Evolutionary conservation across 2,888 invertebrate genomes (phyloP), one percentile per base, ranked within the genome.

Genomic region (Lycophotia porphyrea): DNA sequence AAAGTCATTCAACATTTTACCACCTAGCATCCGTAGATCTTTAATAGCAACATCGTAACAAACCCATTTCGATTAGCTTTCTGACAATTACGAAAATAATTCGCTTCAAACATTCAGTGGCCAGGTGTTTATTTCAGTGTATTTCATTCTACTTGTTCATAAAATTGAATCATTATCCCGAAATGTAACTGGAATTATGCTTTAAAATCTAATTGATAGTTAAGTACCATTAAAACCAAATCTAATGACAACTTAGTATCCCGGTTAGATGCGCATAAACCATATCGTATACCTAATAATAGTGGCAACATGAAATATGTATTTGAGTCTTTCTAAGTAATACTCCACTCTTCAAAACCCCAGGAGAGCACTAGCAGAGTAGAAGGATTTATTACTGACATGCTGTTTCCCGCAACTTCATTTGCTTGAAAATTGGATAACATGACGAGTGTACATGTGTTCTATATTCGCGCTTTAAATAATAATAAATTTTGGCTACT

Each of bases 381-480:
- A 47, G 31, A 42, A 65, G 31, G 63, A 82, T 84, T 84, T 76
- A 84, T 81, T 27, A 70, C 81, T 44, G 66, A 70, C 47, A 67
- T 60, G 47, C 34, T 65, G 63, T 52, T 74, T 52, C 34, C 39
- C 58, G 39, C 47, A 73, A 78, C 52, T 63, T 64, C 27, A 72
- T 65, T 34, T 34, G 42, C 36, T 76, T 60, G 52, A 31, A 80
- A 71, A 68, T 65, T 60, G 64, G 24, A 78, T 63, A 64, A 64
- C 55, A 67, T 55, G n/a, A 55, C n/a, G 60, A 58, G 36, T 34
- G 34, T 68, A 65, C 72, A 69, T 61, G 64, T 63, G 31, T 61
- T 78, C n/a, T 76, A 5, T 61, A 69, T 61, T 52, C 24, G 21
- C n/a, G 36, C 31, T 34, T 55, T 24, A 61, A 52, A 61, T 74